phyloP scores from a whole-genome alignment of 53 echinoderm and acorn worm genomes.

The Mesocentrotus franciscanus region DNA sequence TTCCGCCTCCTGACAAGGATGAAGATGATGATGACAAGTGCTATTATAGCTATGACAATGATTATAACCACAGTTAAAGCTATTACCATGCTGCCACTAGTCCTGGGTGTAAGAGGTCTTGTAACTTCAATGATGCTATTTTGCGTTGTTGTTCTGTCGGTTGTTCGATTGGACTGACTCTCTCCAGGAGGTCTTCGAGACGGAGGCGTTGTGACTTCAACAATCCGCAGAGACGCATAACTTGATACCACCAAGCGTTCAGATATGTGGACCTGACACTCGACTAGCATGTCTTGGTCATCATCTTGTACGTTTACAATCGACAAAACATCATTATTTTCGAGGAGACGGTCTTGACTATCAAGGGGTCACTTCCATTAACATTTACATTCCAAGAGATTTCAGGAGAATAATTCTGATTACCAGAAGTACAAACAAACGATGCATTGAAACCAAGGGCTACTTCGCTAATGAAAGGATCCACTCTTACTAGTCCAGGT shows the following conservation, averaged over 20 bases:
- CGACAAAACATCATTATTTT: background rate
- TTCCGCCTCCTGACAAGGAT: background rate
- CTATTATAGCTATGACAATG: background rate
- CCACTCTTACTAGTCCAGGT: background rate
- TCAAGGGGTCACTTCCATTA: background rate
- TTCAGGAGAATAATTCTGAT: background rate
- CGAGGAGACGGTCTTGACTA: background rate
- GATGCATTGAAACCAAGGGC: background rate
- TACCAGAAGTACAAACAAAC: constrained; percentile 27
- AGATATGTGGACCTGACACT: background rate
- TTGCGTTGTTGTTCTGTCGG: background rate
- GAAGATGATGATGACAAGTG: constrained; percentile 5
- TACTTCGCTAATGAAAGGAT: constrained; percentile 42
- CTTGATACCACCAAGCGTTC: background rate
- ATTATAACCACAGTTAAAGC: background rate
- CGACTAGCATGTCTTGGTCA: background rate
- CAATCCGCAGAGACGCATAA: constrained; percentile 9
- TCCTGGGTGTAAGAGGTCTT: background rate
- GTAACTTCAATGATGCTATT: background rate
- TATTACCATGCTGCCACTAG: background rate
- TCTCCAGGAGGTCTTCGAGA: background rate
- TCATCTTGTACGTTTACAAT: background rate
- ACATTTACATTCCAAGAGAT: constrained; percentile 20
- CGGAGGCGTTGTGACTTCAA: constrained; percentile 11
- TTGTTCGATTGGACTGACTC: background rate